A percentile compares a stretch with the other conserved stretches of the same genome.
Conservation (phyloP, 2,888 invertebrate genomes). For the Griposia aprilina region DNA sequence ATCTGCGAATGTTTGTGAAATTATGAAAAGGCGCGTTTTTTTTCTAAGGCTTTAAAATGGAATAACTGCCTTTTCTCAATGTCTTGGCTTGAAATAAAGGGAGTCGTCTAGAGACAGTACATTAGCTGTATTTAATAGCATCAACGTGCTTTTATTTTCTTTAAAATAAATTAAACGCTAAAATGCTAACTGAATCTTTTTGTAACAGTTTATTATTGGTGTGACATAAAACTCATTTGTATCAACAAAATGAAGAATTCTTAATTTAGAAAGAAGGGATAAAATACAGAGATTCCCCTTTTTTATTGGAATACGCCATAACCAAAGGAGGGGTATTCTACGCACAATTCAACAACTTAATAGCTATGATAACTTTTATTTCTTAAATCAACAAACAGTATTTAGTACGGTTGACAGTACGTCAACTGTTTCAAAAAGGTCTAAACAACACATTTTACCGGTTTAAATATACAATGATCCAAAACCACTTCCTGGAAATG, state of each 20-base stretch:
- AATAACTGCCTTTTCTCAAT: neutral
- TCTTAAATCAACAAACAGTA: neutral
- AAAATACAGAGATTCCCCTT: neutral
- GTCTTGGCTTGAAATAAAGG: neutral
- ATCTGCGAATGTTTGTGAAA: constrained; percentile 48
- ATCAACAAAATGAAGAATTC: neutral
- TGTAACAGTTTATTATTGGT: neutral
- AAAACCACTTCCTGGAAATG: constrained; percentile 36
- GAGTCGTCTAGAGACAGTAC: neutral
- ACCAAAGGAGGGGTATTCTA: neutral
- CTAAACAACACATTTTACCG: neutral
- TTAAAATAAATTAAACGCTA: neutral
- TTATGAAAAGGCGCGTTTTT: neutral
- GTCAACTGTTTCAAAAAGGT: neutral
- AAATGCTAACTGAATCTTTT: neutral
- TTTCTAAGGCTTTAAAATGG: neutral
- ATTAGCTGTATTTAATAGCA: too few relatives aligned
- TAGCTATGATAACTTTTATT: neutral
- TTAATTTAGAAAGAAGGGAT: neutral
- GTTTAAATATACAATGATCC: constrained; percentile 13
- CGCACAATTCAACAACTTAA: neutral
- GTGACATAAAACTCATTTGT: neutral
- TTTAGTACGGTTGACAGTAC: neutral
- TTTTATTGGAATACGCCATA: neutral
- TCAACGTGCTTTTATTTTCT: neutral